These are phyloP conservation scores for Trimorus sp. DNA, from an alignment of 2,888 invertebrate genomes.

Conservation along the genomic window DNA sequence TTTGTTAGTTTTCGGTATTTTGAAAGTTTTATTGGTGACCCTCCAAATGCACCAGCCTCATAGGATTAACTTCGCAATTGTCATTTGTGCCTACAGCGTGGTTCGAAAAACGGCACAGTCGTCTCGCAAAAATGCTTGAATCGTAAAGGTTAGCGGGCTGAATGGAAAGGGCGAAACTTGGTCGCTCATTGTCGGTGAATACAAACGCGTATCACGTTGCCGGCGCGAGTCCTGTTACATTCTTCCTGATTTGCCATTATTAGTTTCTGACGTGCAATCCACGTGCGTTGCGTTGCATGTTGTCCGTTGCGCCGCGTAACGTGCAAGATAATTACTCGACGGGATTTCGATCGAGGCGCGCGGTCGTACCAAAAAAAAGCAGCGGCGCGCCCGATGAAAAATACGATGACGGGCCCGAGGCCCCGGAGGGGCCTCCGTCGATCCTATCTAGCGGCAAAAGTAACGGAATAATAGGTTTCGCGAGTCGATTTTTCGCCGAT, in stretches of 20 bases:
- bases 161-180: constrained; percentile 51
- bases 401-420: constrained; percentile 69
- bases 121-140: constrained; percentile 31
- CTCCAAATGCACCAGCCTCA: too few relatives aligned
- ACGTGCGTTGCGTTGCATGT: constrained; percentile 23
- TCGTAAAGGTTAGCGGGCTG: constrained; percentile 47
- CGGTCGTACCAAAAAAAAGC: background rate
- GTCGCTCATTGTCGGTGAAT: constrained; percentile 45
- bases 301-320: constrained; percentile 44
- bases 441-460: constrained; percentile 58
- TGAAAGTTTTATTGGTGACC: too few relatives aligned
- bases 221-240: constrained; percentile 60
- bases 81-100: too few relatives aligned
- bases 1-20: too few relatives aligned
- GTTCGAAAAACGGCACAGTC: too few relatives aligned
- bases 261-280: constrained; percentile 58
- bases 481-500: constrained; percentile 43
- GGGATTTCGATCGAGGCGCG: constrained; percentile 76
- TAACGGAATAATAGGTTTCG: constrained; percentile 60
- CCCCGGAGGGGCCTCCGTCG: constrained; percentile 64
- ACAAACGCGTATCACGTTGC: constrained; percentile 62
- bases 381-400: constrained; percentile 75
- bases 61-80: too few relatives aligned
- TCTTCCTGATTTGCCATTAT: constrained; percentile 63
- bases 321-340: constrained; percentile 77